Percentiles rank a stretch among this genome's conserved stretches.
Evolutionary conservation across 2,797 vertebrate species (phyloP).

Genomic region (Pelodytes ibericus): DNA sequence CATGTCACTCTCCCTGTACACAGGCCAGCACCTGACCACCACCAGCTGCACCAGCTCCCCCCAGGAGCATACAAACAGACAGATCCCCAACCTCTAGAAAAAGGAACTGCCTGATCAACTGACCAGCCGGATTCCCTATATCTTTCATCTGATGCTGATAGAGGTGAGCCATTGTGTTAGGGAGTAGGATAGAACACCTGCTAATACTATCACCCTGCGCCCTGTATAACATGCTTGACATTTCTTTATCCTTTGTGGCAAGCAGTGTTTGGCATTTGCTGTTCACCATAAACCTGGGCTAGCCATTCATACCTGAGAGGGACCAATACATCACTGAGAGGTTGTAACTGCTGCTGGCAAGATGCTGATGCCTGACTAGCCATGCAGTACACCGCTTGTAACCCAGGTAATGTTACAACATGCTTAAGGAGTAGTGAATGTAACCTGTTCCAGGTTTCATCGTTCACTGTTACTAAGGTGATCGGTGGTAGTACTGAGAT

Average conservation of each 20-base stretch:
- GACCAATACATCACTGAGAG: not conserved
- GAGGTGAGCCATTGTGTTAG: constrained; percentile 36
- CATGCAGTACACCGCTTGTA: not conserved
- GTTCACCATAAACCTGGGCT: not conserved
- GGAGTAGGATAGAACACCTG: no score
- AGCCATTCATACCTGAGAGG: not conserved
- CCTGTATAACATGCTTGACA: not conserved
- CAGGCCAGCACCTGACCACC: constrained; percentile 15
- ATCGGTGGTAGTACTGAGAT: not conserved
- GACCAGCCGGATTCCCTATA: constrained; percentile 13
- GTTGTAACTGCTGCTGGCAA: not conserved
- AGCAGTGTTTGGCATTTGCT: not conserved
- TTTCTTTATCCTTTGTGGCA: not conserved
- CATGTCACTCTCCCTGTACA: constrained; percentile 37
- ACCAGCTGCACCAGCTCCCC: constrained; percentile 7
- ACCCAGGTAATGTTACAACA: not conserved
- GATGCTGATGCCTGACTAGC: not conserved
- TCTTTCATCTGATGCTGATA: constrained; percentile 38
- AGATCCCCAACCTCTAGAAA: constrained; percentile 4
- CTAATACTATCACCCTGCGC: not conserved
- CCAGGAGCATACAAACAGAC: constrained; percentile 3
- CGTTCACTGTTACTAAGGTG: not conserved
- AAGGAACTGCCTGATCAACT: not conserved
- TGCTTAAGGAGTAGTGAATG: not conserved
- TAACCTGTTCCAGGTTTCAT: not conserved